phyloP scores from a whole-genome alignment of 2,888 invertebrate genomes.

The Halictus ligatus region DNA sequence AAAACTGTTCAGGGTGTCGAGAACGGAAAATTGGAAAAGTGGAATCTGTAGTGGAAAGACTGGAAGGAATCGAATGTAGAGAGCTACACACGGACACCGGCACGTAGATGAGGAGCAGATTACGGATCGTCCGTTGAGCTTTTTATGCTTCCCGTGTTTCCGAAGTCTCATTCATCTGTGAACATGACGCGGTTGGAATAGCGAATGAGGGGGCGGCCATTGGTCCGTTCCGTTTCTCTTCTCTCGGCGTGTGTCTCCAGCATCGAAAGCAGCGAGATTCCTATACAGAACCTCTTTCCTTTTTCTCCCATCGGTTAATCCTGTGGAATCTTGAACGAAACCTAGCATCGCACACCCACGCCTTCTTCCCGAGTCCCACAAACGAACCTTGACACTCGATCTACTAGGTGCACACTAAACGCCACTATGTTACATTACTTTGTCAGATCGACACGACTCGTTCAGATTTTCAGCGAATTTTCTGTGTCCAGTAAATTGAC shows the following conservation, averaged over 20 bases:
- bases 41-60: not conserved
- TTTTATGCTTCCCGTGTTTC: constrained; percentile 77
- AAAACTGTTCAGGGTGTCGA: not conserved
- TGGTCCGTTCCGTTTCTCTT: constrained; percentile 41
- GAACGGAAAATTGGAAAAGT: not conserved
- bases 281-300: constrained; percentile 32
- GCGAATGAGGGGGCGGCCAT: constrained; percentile 69
- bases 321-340: constrained; percentile 21
- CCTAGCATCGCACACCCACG: not conserved
- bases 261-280: constrained; percentile 38
- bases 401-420: not conserved
- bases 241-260: constrained; percentile 37
- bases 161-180: constrained; percentile 78
- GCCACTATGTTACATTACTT: not conserved
- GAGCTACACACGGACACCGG: constrained; percentile 18
- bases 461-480: too few species aligned
- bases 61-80: constrained; percentile 22
- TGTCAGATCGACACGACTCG: not conserved
- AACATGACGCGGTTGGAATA: constrained; percentile 72
- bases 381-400: not conserved
- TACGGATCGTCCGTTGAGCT: constrained; percentile 63
- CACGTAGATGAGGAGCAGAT: constrained; percentile 68
- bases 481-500: too few species aligned
- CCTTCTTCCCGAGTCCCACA: not conserved
- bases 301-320: constrained; percentile 25